Base-by-base conservation (phyloP, 2,113 vertebrate genomes). In the Cinclus mexicanus region DNA sequence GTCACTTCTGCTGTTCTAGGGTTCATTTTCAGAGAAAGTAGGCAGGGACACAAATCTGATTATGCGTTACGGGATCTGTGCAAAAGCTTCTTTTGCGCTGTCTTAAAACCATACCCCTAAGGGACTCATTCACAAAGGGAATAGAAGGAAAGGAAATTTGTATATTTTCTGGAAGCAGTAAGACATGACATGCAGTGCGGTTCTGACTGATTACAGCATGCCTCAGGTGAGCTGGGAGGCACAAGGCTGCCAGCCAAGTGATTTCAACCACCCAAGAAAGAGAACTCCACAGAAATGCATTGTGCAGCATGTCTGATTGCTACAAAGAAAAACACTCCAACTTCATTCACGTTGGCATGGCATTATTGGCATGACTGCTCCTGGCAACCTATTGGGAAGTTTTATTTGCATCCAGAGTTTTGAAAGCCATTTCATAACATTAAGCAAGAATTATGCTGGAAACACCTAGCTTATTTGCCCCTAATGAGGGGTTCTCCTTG, bases 131-230 rank as follows among this genome's bases (percentile, higher is more conserved):
- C 90, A 78, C 74, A 81, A 93, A 93, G 96, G 83, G 74, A 50
- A 41, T 57, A 72, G 64, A 60, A 82, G 81, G 46, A 75, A 80
- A 63, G 74, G 82, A 96, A 95, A 87, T 74, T 57, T 59, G 76
- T 90, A 10, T 57, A 53, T 83, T 70, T 80, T 95, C 95, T 96
- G 44, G 67, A 78, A 88, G 82, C 72, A 56, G 88, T 63, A 88
- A 92, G 96, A 96, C 64, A 79, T 77, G 55, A 76, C 71, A 72
- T 49, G 86, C 90, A 92, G 87, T 5, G 0, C 20, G 1, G 94
- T 96, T 96, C 90, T 93, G 87, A 87, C 70, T 86, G 92, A 96
- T 96, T 91, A 95, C 57, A 89, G 89, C 76, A 80, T 75, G 88
- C 90, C 97, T 97, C 88, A 75, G 87, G 85, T 89, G 90, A 89